Evolutionary conservation across 2,797 vertebrate species (phyloP).

Genomic region (Clangula hyemalis): DNA sequence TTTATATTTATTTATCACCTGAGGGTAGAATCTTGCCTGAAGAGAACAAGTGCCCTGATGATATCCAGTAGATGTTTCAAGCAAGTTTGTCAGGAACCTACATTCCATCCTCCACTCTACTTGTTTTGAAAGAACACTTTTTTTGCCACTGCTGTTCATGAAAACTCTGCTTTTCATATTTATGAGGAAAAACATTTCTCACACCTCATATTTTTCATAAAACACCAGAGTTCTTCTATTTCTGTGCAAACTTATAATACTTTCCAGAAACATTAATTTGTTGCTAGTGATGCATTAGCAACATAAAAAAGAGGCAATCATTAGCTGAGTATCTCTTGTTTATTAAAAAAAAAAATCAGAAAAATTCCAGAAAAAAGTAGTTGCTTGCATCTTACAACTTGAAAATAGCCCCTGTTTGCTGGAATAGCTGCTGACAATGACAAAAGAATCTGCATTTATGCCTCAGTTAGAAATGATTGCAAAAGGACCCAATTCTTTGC

Average conservation of each 20-base stretch:
- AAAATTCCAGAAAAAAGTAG: background rate
- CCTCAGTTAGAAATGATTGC: background rate
- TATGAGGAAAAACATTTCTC: background rate
- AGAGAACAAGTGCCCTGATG: background rate
- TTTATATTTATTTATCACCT: background rate
- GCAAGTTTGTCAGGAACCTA: background rate
- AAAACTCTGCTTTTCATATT: background rate
- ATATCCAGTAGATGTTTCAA: background rate
- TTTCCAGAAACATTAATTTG: background rate
- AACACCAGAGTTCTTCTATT: background rate
- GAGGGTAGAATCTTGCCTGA: background rate
- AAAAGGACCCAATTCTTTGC: background rate
- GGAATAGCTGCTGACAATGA: background rate
- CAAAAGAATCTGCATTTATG: background rate
- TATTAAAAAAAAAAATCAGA: background rate
- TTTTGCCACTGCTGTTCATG: background rate
- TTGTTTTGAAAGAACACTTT: background rate
- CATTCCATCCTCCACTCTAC: background rate
- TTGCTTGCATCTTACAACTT: background rate
- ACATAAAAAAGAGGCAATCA: background rate
- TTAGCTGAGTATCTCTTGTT: background rate
- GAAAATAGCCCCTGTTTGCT: background rate
- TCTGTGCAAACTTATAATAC: background rate
- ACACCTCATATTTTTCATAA: background rate
- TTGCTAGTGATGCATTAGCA: background rate